Evolutionary conservation across 2,113 vertebrate genomes (phyloP).

Genomic region (Odontesthes bonariensis): DNA sequence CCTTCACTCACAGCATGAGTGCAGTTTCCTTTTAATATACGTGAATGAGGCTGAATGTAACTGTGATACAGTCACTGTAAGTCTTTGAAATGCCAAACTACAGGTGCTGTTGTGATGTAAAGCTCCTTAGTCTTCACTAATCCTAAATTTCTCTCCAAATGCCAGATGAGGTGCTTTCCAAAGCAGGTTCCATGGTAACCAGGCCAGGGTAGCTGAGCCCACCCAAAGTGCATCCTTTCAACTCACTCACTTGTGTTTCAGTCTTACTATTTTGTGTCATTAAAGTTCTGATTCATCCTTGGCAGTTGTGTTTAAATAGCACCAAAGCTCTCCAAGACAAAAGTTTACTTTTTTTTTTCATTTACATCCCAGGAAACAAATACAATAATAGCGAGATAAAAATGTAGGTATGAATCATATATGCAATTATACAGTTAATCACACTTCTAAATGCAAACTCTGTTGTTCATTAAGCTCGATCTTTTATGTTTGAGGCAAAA

Average conservation of each 20-base stretch:
- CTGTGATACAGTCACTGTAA: constrained; percentile 14
- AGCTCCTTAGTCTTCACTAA: constrained; percentile 45
- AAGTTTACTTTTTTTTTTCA: too few species aligned
- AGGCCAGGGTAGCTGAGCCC: not conserved
- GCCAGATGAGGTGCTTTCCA: constrained; percentile 28
- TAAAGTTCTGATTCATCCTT: not conserved
- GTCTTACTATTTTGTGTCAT: not conserved
- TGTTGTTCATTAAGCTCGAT: too few species aligned
- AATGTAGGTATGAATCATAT: too few species aligned
- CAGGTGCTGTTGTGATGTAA: constrained; percentile 37
- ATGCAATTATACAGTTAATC: too few species aligned
- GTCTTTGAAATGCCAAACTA: constrained; percentile 28
- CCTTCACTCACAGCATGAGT: not conserved
- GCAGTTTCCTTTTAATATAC: constrained; percentile 4
- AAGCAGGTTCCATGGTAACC: constrained; percentile 18
- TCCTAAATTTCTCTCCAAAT: constrained; percentile 37
- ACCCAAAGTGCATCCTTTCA: not conserved
- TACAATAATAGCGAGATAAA: too few species aligned
- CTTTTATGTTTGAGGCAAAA: too few species aligned
- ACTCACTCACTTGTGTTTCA: not conserved
- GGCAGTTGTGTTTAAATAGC: not conserved
- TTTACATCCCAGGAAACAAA: too few species aligned
- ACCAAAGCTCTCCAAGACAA: too few species aligned
- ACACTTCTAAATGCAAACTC: too few species aligned
- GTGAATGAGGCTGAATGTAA: constrained; percentile 10